Percentiles rank a stretch among this genome's conserved stretches.
Evolutionary conservation across 2,888 invertebrate species (phyloP).

Genomic region (Pheosia gnoma): DNA sequence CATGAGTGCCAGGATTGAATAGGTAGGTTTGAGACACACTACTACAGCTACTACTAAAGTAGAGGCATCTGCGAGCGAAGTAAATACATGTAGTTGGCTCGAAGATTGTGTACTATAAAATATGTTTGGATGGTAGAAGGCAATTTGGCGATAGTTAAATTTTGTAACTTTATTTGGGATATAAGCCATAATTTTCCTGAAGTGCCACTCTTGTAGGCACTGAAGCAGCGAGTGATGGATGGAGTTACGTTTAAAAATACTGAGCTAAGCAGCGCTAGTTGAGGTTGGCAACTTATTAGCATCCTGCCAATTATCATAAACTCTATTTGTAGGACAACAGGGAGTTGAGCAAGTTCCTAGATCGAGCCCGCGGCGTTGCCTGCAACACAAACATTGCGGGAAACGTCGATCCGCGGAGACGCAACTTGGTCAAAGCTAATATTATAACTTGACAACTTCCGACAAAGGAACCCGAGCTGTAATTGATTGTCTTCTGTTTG

Average conservation of each 20-base stretch:
- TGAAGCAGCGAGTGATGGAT: background rate
- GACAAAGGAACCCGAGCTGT: constrained; percentile 6
- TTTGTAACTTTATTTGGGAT: no score
- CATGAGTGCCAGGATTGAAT: background rate
- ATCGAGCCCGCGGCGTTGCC: constrained; percentile 26
- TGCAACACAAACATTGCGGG: constrained; percentile 27
- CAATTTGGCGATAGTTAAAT: no score
- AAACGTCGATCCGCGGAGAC: constrained; percentile 38
- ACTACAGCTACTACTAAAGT: no score
- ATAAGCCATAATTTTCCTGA: no score
- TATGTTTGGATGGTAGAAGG: no score
- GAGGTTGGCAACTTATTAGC: background rate
- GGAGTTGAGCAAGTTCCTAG: constrained; percentile 37
- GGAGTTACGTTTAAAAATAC: background rate
- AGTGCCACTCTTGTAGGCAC: no score
- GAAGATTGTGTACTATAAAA: no score
- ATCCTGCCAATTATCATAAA: background rate
- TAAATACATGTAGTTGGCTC: no score
- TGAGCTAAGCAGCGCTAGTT: background rate
- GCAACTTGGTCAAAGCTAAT: constrained; percentile 33
- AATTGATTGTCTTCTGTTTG: background rate
- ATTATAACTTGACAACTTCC: constrained; percentile 24
- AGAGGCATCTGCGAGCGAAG: no score
- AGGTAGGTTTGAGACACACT: no score
- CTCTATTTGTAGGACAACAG: constrained; percentile 19